Percentiles rank a stretch among this genome's conserved stretches.
These are phyloP conservation scores for Myiotriccus ornatus DNA, from an alignment of 2,797 vertebrate genomes.

Conservation along the genomic window DNA sequence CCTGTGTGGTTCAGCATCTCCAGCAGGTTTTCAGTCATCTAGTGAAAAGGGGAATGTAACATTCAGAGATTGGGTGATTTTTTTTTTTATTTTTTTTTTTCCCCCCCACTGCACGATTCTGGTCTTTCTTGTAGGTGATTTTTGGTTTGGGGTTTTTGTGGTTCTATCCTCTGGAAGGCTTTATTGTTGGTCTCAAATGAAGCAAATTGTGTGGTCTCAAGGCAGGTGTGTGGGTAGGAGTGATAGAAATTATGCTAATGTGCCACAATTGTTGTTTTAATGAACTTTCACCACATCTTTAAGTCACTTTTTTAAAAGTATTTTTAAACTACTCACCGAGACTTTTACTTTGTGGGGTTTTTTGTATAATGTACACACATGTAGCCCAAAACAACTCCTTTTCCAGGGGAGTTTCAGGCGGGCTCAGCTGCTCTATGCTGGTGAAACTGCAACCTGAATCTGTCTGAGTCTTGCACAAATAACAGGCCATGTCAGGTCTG, in stretches of 20 bases:
- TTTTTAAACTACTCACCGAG: background rate
- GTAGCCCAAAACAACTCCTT: background rate
- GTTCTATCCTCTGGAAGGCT: background rate
- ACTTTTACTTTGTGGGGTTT: background rate
- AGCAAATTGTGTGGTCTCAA: background rate
- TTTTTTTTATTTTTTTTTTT: background rate
- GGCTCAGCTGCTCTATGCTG: background rate
- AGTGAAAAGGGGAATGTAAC: background rate
- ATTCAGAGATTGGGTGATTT: background rate
- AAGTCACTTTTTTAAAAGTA: background rate
- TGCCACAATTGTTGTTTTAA: rapidly evolving
- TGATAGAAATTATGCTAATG: background rate
- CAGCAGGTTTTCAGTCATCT: background rate
- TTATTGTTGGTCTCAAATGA: background rate
- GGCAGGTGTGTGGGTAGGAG: background rate
- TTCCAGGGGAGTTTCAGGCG: background rate
- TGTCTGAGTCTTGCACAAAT: background rate
- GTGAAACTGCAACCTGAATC: background rate
- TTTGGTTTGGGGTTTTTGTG: background rate
- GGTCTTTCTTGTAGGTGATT: background rate
- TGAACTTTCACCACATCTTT: rapidly evolving
- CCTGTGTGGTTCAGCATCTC: background rate
- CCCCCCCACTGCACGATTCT: background rate
- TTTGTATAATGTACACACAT: rapidly evolving
- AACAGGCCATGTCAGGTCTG: background rate